Evolutionary conservation across 2,113 vertebrate genomes (phyloP), one percentile per base, ranked within the genome.

Genomic region (Dinomys branickii): DNA sequence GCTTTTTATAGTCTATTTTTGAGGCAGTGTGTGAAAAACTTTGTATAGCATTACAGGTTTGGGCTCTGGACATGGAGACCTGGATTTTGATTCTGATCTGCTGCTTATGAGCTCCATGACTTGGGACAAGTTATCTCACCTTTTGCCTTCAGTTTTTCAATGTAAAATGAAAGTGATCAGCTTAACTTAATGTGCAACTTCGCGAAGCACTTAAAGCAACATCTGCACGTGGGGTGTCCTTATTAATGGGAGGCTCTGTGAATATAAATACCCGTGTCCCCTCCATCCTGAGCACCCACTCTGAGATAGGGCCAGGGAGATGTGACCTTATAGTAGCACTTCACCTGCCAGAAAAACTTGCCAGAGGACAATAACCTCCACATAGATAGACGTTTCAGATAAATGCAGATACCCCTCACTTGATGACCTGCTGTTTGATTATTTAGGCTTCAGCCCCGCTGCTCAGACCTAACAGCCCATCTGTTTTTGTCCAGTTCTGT

Each of bases 71-170:
- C 3, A 3, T 33, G n/a, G 59, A 86, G 12, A 38, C 14, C 58
- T 87, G 77, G 30, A 6, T 41, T 96, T 77, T 35, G 41, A 35
- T 35, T 59, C 47, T 71, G 3, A 12, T 85, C 26, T 91, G 0
- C 14, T 8, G 0, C 28, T 91, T 81, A 67, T 0, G 4, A 87
- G 44, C 80, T 30, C 0, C 38, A 5, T 90, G 85, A 85, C 44
- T 95, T 82, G 26, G 33, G 24, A 10, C 30, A 80, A n/a, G 13
- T 38, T 91, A n/a, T 52, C 5, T 59, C 41, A 77, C 38, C 82
- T 85, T 81, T 88, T 65, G n/a, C 33, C 13, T 91, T 92, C 16
- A 87, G 61, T 54, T 88, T 95, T 94, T 88, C 41, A 77, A 1
- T 67, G 5, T 52, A 50, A 90, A 93, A 71, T 87, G 33, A 95